Percentiles rank a stretch among this genome's conserved stretches.
Conservation (phyloP, 2,797 vertebrate genomes). For the Channallabes apus region DNA sequence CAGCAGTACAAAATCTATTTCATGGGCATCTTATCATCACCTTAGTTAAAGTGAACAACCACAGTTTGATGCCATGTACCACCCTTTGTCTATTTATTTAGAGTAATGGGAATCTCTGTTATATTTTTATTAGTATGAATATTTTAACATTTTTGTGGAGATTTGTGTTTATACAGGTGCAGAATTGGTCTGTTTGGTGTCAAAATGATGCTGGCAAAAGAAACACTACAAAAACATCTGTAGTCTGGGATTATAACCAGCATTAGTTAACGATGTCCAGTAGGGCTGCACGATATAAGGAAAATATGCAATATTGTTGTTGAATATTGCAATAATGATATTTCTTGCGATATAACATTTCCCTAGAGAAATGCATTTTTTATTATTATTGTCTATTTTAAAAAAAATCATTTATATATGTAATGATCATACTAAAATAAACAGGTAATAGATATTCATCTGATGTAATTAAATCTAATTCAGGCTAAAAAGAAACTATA, state of each 20-base stretch:
- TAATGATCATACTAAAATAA: too few relatives aligned
- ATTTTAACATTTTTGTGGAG: background rate
- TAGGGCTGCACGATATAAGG: too few relatives aligned
- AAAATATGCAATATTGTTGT: too few relatives aligned
- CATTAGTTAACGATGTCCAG: background rate
- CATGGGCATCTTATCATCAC: background rate
- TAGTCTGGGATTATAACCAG: background rate
- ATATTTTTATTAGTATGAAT: background rate
- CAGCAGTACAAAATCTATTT: background rate
- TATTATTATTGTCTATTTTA: too few relatives aligned
- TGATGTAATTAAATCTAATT: too few relatives aligned
- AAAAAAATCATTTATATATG: too few relatives aligned
- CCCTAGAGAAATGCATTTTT: too few relatives aligned
- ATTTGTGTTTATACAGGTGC: background rate
- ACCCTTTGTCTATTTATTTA: background rate
- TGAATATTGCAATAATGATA: too few relatives aligned
- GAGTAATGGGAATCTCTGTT: background rate
- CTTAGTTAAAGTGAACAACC: background rate
- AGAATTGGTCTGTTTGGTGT: background rate
- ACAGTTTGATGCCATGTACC: background rate
- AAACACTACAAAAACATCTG: background rate
- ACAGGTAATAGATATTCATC: too few relatives aligned
- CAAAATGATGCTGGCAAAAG: background rate
- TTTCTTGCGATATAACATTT: too few relatives aligned
- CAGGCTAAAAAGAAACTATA: too few relatives aligned